A percentile compares a stretch with the other conserved stretches of the same genome.
Conservation (phyloP, 2,888 invertebrate genomes). For the Tetheella fluctuosa region DNA sequence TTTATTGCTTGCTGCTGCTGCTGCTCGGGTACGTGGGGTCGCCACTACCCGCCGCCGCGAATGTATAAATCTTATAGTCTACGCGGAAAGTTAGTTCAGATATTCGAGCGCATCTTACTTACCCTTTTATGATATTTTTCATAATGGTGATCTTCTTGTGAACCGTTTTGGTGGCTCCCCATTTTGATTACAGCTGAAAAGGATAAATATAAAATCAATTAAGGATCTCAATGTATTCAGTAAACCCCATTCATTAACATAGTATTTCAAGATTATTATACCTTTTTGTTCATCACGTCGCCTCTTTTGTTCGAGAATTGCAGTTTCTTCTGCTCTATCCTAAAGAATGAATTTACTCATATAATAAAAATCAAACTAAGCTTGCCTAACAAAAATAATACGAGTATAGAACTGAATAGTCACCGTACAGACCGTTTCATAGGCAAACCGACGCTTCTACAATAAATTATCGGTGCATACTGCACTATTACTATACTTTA, state of each 20-base stretch:
- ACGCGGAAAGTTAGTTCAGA: no score
- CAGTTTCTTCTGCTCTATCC: slow-evolving; percentile 90
- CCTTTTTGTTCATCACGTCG: slow-evolving; percentile 92
- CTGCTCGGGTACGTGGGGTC: no score
- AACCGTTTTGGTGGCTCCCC: slow-evolving; percentile 90
- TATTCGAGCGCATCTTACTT: slow-evolving; percentile 74
- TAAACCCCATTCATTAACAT: not conserved
- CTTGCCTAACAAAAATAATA: not conserved
- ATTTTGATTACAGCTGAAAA: slow-evolving; percentile 84
- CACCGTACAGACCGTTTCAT: no score
- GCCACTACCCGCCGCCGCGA: no score
- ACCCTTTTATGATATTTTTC: slow-evolving; percentile 92
- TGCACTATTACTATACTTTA: no score
- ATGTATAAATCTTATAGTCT: no score
- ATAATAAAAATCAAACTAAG: not conserved
- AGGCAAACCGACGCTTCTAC: no score
- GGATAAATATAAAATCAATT: slow-evolving; percentile 21
- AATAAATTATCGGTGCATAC: no score
- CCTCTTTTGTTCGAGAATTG: slow-evolving; percentile 88
- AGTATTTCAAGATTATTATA: slow-evolving; percentile 47
- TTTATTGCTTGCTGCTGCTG: no score
- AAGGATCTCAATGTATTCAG: not conserved
- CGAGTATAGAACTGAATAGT: no score
- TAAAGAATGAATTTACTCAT: slow-evolving; percentile 46
- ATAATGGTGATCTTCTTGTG: slow-evolving; percentile 87